These are phyloP conservation scores for Agrotis exclamationis DNA, from an alignment of 2,888 invertebrate genomes.

Conservation along the genomic window DNA sequence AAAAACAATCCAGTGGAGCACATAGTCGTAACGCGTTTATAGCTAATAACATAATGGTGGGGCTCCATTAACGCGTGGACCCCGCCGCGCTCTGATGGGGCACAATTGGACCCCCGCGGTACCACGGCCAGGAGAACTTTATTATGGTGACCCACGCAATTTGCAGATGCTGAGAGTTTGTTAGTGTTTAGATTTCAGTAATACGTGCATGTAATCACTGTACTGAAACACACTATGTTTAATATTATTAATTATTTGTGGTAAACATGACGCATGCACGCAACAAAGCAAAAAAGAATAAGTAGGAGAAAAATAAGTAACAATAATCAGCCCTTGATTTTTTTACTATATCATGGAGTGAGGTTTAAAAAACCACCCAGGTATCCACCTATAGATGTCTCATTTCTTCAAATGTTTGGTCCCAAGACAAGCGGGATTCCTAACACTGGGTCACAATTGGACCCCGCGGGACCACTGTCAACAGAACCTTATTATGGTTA, in stretches of 20 bases:
- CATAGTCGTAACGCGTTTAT: constrained; percentile 64
- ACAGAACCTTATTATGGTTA: no score
- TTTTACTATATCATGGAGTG: no score
- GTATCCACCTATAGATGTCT: no score
- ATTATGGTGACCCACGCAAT: constrained; percentile 79
- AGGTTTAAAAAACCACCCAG: no score
- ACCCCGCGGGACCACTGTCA: constrained; percentile 81
- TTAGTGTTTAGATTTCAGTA: constrained; percentile 19
- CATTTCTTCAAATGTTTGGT: no score
- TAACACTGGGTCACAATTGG: constrained; percentile 78
- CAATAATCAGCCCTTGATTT: no score
- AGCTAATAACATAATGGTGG: constrained; percentile 68
- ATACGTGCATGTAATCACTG: constrained; percentile 1
- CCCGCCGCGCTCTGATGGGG: constrained; percentile 79
- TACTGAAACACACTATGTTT: not conserved
- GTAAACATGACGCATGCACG: no score
- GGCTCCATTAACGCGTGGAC: constrained; percentile 75
- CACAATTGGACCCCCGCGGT: constrained; percentile 82
- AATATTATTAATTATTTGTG: no score
- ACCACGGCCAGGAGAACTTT: constrained; percentile 83
- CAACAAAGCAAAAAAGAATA: no score
- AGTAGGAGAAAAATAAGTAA: no score
- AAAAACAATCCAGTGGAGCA: constrained; percentile 62
- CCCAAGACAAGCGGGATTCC: no score
- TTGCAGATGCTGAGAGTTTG: constrained; percentile 68